phyloP scores from a whole-genome alignment of 2,113 vertebrate genomes.

The Poeciliopsis retropinna region DNA sequence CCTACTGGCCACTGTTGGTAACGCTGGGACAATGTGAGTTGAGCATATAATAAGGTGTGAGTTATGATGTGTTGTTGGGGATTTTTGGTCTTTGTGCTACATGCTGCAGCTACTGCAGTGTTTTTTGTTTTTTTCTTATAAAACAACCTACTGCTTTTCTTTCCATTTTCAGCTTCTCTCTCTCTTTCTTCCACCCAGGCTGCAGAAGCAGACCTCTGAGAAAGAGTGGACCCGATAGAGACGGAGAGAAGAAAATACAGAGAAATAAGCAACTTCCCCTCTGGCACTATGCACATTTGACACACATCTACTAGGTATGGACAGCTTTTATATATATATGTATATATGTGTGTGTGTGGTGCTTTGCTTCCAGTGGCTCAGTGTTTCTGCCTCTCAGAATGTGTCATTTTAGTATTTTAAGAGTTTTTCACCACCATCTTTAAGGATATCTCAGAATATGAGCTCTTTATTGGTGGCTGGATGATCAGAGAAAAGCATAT shows the following conservation, averaged over 20 bases:
- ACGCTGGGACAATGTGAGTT: neutral
- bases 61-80: neutral
- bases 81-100: slow-evolving; percentile 3
- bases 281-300: slow-evolving; percentile 67
- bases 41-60: neutral
- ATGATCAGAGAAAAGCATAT: too few relatives aligned
- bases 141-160: slow-evolving; percentile 16
- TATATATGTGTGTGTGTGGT: neutral
- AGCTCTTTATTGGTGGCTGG: too few relatives aligned
- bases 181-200: slow-evolving; percentile 37
- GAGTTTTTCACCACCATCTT: too few relatives aligned
- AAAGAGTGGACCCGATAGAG: slow-evolving; percentile 23
- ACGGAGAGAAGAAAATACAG: slow-evolving; percentile 10
- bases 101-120: neutral
- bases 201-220: slow-evolving; percentile 21
- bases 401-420: neutral
- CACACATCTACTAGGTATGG: slow-evolving; percentile 64
- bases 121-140: slow-evolving; percentile 24
- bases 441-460: neutral
- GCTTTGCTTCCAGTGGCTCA: neutral
- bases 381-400: neutral
- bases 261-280: slow-evolving; percentile 29
- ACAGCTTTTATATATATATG: neutral
- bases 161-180: slow-evolving; percentile 7
- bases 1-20: slow-evolving; percentile 53